Evolutionary conservation across 23 tunicate genomes (phyloP), one percentile per base, ranked within the genome.

Genomic region (Styela clava): DNA sequence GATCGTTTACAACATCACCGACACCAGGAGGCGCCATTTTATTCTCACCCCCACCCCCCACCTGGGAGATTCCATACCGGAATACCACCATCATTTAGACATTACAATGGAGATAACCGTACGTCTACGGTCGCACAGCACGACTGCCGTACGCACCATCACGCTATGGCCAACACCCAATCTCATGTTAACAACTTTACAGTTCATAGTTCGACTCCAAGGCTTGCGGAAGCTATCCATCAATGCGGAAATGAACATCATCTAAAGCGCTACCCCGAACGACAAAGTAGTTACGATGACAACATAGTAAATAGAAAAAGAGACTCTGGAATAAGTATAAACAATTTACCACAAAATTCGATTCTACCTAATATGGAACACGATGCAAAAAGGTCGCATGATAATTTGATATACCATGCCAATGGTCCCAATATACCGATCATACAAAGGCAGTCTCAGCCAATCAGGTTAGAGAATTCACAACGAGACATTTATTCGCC

Each of bases 1-100:
- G 97, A 91, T 56, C 97, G 73, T 78, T 83, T 91, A 68, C 90
- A 91, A 63, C 90, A 80, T 35, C 97, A 91, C 62, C 83, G 85
- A 52, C 96, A 91, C 85, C 84, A 74, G 0, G 68, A 80, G 63
- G 63, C 64, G 27, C n/a, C 7, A 44, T 44, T 44, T 12, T 5
- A 44, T 44, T 5, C 56, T 7, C 12, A 7, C 7, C 56, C 7
- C 12, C 12, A 12, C 56, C 56, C 56, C 56, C 56, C 7, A 7
- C 56, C 56, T 12, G 12, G 56, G 7, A 44, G 7, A 12, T 44
- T 5, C 56, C 56, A 44, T 12, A 44, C 56, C 56, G 56, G 56
- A 44, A 7, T 44, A 7, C 56, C 56, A 44, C 56, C 7, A 7
- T 44, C 56, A 5, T 44, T 12, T 7, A 44, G 7, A 12, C 56